Conservation (phyloP, 2,888 invertebrate genomes). For the Drosophila helvetica region DNA sequence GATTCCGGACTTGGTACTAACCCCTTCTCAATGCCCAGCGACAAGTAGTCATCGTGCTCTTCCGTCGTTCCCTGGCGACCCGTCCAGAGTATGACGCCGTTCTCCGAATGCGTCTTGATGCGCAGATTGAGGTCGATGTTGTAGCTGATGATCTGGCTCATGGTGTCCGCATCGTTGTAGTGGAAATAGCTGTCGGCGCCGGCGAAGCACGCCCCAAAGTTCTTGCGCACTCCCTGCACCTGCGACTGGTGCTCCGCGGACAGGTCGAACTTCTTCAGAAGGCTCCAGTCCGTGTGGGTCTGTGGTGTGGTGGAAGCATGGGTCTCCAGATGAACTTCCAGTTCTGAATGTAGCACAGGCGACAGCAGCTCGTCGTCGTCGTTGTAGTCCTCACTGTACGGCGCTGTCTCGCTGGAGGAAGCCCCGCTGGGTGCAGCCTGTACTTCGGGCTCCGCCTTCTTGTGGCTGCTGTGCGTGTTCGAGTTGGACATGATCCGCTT, state of each 20-base stretch:
- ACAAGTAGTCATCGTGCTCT: constrained; percentile 90
- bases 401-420: constrained; percentile 4
- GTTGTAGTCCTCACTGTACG: constrained; percentile 56
- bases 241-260: constrained; percentile 76
- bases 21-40: constrained; percentile 92
- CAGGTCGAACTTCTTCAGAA: constrained; percentile 77
- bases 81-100: constrained; percentile 94
- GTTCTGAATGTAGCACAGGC: constrained; percentile 52
- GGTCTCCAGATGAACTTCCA: constrained; percentile 8
- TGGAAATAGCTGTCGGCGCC: constrained; percentile 94
- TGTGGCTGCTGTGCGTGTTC: constrained; percentile 25
- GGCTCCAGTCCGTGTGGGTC: constrained; percentile 81
- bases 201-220: constrained; percentile 89
- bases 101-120: constrained; percentile 89
- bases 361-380: constrained; percentile 62
- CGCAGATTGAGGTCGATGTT: constrained; percentile 94
- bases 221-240: constrained; percentile 79
- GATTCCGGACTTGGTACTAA: constrained; percentile 47
- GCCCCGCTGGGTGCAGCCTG: constrained; percentile 10
- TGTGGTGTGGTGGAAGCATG: constrained; percentile 59
- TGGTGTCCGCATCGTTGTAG: constrained; percentile 93
- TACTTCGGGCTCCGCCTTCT: constrained; percentile 14
- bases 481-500: constrained; percentile 83
- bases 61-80: constrained; percentile 87
- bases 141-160: constrained; percentile 93